Conservation (phyloP, 2,797 vertebrate genomes). For the Melanotaenia pygmaea region DNA sequence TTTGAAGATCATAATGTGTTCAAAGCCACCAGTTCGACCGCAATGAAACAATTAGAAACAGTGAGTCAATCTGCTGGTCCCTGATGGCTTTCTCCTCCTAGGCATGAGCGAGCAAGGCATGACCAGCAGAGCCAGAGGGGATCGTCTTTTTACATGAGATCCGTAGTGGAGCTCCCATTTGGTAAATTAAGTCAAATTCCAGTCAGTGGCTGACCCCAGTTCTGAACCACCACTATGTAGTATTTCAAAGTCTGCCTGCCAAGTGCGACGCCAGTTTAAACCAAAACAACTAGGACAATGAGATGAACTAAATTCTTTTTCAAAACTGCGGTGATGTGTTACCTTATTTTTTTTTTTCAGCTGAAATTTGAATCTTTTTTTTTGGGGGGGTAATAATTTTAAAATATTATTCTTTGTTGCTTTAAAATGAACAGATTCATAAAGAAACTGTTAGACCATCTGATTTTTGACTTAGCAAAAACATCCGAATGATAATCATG, state of each 20-base stretch:
- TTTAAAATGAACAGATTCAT: constrained; percentile 10
- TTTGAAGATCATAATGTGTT: constrained; percentile 69
- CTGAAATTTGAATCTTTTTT: constrained; percentile 1
- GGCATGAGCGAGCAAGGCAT: constrained; percentile 72
- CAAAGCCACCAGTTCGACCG: constrained; percentile 71
- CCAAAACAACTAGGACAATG: constrained; percentile 56
- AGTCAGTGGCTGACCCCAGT: constrained; percentile 34
- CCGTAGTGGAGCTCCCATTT: constrained; percentile 9
- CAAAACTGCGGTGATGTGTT: background rate
- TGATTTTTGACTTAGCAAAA: constrained; percentile 26
- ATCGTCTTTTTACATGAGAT: constrained; percentile 17
- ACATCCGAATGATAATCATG: constrained; percentile 27
- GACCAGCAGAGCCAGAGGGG: constrained; percentile 53
- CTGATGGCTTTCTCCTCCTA: constrained; percentile 64
- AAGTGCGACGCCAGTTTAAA: constrained; percentile 26
- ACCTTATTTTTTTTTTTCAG: background rate
- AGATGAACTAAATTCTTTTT: constrained; percentile 50
- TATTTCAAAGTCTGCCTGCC: constrained; percentile 41
- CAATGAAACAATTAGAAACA: constrained; percentile 80
- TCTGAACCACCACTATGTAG: constrained; percentile 30
- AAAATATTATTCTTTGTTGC: background rate
- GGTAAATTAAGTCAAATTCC: constrained; percentile 11
- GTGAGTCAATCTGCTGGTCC: constrained; percentile 66
- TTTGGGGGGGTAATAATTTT: constrained; percentile 9
- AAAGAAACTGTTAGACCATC: constrained; percentile 4